Evolutionary conservation across 1,140 invertebrate species (phyloP), one percentile per base, ranked within the genome.

Genomic region (Lepidurus packardi): DNA sequence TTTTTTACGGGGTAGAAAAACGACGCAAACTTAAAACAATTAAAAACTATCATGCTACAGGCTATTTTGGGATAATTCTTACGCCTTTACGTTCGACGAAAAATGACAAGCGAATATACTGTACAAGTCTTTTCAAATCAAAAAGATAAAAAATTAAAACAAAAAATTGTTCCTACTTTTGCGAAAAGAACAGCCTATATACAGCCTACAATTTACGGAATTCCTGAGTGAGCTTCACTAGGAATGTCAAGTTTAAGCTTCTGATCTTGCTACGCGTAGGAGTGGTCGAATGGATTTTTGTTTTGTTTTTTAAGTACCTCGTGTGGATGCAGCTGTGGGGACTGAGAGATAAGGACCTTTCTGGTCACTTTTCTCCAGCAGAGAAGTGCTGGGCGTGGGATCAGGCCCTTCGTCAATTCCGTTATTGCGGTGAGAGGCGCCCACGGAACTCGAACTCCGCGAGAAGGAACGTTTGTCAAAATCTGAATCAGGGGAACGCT

Each of bases 261-360:
- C n/a, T 65, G n/a, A 65, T 21, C 53, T 65, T 65, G 53, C 53
- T 16, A 16, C 13, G 53, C 53, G 21, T 65, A 65, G 16, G 13
- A 65, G 53, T 65, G 53, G 53, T 65, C 53, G 53, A 65, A 34
- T 34, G 34, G 34, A 73, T 4, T 73, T n/a, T 73, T 73, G 74
- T 21, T 75, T 75, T 41, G 41, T 43, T 11, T 75, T 10, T 11
- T 75, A 75, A 44, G 43, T 75, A 75, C 74, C 74, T 43, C 41
- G 43, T 75, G 44, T 77, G 47, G 43, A 77, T 45, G 43, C 24
- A 6, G 75, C n/a, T 16, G n/a, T 74, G 74, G 78, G 78, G 84
- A 93, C 89, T 80, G 91, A 88, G 83, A 92, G 88, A 86, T 92
- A 92, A 82, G 90, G 90, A 85, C 91, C 91, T 86, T 91, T 90